These are phyloP conservation scores for Saccostrea glomerata DNA, from an alignment of 1,140 invertebrate genomes.

Conservation along the genomic window DNA sequence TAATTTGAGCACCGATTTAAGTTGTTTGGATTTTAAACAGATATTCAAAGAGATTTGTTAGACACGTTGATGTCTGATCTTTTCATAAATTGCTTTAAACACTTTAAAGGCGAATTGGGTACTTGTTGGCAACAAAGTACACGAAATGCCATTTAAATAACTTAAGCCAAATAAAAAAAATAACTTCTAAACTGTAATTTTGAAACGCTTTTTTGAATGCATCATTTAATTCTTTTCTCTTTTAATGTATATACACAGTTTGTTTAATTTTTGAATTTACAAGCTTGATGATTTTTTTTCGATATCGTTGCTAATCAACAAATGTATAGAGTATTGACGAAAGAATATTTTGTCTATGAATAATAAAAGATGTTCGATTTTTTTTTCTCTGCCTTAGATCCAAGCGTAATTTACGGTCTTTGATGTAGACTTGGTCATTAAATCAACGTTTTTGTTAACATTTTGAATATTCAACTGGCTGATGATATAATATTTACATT, in stretches of 20 bases:
- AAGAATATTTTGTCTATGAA: neutral
- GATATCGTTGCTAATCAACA: slow-evolving; percentile 20
- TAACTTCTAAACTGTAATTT: neutral
- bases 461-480: no score
- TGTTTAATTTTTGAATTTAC: neutral
- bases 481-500: no score
- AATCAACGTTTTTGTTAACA: no score
- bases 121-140: neutral
- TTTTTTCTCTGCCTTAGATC: neutral
- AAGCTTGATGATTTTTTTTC: neutral
- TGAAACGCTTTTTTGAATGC: neutral
- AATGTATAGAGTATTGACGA: neutral
- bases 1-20: neutral
- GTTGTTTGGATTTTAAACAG: slow-evolving; percentile 19
- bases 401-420: neutral
- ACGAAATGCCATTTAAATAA: neutral
- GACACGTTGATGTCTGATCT: neutral
- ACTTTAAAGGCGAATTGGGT: neutral
- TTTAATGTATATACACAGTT: neutral
- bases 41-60: neutral
- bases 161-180: neutral
- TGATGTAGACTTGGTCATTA: no score
- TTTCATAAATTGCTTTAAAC: neutral
- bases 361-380: slow-evolving; percentile 2
- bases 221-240: neutral